Conservation (phyloP, 2,888 invertebrate genomes). For the Rotaria macrura region DNA sequence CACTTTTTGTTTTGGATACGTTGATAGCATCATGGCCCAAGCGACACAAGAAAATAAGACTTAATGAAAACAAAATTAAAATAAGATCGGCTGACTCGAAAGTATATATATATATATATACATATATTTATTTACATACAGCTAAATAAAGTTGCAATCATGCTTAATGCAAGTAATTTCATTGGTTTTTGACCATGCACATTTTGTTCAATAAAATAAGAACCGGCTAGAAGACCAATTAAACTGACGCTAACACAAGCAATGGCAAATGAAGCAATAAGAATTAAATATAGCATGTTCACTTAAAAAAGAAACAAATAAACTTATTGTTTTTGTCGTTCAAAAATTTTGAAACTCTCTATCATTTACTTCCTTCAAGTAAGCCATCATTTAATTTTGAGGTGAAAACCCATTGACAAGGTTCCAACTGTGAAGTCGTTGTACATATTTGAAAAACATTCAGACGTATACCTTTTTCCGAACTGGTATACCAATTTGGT, state of each 20-base stretch:
- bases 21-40: background rate
- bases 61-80: background rate
- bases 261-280: background rate
- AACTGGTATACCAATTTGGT: background rate
- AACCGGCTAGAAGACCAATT: background rate
- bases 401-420: background rate
- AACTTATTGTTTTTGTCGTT: background rate
- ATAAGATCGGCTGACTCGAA: background rate
- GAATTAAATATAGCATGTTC: background rate
- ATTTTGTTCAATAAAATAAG: background rate
- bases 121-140: background rate
- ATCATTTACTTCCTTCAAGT: background rate
- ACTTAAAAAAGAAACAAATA: background rate
- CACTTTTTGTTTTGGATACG: background rate
- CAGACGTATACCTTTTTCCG: background rate
- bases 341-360: background rate
- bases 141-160: background rate
- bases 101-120: no score
- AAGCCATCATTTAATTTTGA: background rate
- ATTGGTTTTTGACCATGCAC: background rate
- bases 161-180: background rate
- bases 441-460: background rate
- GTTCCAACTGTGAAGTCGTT: background rate
- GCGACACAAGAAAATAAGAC: background rate
- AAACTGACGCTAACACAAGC: background rate